These are phyloP conservation scores for Psylliodes chrysocephalus DNA, from an alignment of 2,888 invertebrate species.

Conservation along the genomic window DNA sequence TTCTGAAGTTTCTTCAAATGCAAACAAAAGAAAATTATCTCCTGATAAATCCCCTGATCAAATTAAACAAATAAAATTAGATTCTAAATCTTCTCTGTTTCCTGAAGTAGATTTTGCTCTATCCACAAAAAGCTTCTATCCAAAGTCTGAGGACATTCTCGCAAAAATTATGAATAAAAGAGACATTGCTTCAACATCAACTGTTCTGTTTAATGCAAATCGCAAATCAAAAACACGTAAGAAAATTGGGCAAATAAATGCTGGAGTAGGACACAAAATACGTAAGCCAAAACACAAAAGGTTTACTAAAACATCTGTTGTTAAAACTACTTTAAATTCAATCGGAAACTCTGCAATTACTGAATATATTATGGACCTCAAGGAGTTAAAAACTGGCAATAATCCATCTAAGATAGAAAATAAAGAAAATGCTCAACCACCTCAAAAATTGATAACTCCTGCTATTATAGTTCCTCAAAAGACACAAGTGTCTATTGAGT, in stretches of 20 bases:
- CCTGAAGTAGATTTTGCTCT: conserved; percentile 62
- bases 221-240: conserved; percentile 30
- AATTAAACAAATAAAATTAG: conserved; percentile 41
- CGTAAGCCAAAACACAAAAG: conserved; percentile 69
- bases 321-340: conserved; percentile 49
- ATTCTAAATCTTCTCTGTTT: conserved; percentile 57
- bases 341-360: conserved; percentile 53
- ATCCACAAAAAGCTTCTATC: conserved; percentile 69
- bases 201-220: conserved; percentile 20
- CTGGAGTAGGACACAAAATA: conserved; percentile 73
- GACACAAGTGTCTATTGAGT: conserved; percentile 18
- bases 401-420: conserved; percentile 30
- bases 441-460: conserved; percentile 26
- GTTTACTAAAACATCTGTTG: conserved; percentile 44
- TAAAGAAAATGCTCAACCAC: conserved; percentile 38
- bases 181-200: conserved; percentile 16
- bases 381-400: conserved; percentile 39
- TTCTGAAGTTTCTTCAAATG: conserved; percentile 43
- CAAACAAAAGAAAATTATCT: conserved; percentile 44
- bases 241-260: conserved; percentile 70
- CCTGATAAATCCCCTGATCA: conserved; percentile 43
- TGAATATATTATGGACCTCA: conserved; percentile 46
- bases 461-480: conserved; percentile 21
- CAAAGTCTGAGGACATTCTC: conserved; percentile 59
- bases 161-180: conserved; percentile 33